Evolutionary conservation across 2,888 invertebrate genomes (phyloP).

Genomic region (Branchipolynoe longqiensis): DNA sequence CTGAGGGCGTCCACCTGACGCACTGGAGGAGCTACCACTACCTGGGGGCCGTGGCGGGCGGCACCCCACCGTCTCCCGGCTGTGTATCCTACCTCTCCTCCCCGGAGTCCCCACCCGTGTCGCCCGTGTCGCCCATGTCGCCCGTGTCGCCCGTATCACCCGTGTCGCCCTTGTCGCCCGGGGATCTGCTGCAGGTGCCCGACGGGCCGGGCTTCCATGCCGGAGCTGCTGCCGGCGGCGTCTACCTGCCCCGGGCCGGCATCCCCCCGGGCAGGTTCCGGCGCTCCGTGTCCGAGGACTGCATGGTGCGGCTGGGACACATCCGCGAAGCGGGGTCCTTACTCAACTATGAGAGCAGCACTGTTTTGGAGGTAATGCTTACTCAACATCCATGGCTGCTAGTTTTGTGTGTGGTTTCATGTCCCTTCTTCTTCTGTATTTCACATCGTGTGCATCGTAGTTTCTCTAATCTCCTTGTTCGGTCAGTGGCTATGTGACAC

Average conservation of each 20-base stretch:
- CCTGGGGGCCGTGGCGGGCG: not conserved
- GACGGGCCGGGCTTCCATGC: not conserved
- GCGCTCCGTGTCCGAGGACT: conserved; percentile 50
- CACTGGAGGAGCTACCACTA: conserved; percentile 54
- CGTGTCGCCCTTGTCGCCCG: too few relatives aligned
- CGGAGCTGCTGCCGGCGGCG: too few relatives aligned
- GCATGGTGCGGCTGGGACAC: conserved; percentile 32
- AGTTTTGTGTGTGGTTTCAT: too few relatives aligned
- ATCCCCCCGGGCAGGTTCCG: too few relatives aligned
- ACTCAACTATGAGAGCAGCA: conserved; percentile 45
- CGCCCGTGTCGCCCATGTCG: too few relatives aligned
- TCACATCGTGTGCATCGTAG: too few relatives aligned
- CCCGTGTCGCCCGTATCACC: too few relatives aligned
- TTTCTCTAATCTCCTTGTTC: too few relatives aligned
- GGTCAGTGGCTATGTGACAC: too few relatives aligned
- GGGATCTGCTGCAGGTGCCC: conserved; percentile 35
- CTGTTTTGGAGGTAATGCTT: conserved; percentile 7
- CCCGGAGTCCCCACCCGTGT: conserved; percentile 1
- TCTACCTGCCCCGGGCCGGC: too few relatives aligned
- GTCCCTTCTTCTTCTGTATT: too few relatives aligned
- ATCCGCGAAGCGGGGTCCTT: conserved; percentile 9
- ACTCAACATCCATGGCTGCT: too few relatives aligned
- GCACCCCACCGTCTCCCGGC: conserved; percentile 5
- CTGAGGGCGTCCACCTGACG: conserved; percentile 31
- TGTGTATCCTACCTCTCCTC: not conserved